Evolutionary conservation across 2,888 invertebrate genomes (phyloP), one percentile per base, ranked within the genome.

Genomic region (Hypomecis atomaria): DNA sequence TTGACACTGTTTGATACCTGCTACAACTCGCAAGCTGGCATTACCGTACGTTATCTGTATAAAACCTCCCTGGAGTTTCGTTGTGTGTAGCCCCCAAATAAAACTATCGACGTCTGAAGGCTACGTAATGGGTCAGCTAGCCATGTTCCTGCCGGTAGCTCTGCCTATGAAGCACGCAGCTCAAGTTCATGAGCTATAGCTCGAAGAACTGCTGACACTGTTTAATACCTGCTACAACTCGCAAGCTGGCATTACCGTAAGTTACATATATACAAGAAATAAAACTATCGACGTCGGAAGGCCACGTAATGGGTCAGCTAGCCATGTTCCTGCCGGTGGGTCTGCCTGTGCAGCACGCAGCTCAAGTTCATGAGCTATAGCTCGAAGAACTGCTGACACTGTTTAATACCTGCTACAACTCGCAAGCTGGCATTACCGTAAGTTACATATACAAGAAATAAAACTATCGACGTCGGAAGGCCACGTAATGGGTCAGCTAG

Each of bases 181-280:
- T 11, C 79, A 94, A 2, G 96, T 97, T 0, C 95, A 96, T 81
- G 93, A 96, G 74, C 86, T 98, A 49, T 98, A 98, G 97, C 94
- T 98, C 71, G 92, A 96, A 58, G 96, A 97, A 78, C 90, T 98
- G 6, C 94, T 98, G 94, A 92, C 91, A 8, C 85, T 98, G 36
- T 98, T 97, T 96, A 94, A 96, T 72, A 94, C 94, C 1, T 97
- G 96, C 85, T 95, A 95, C 77, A 97, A 96, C 80, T 94, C 95
- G 2, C 94, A 94, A 3, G 86, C 91, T 38, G 97, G 96, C 93
- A 96, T 89, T 54, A 76, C 85, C 74, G 91, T 90, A 71, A 84
- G 87, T 71, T 5, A 11, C 11, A 36, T 36, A 1, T 0, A 34
- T 2, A 34, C 1, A 5, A n/a, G 33, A 94, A 73, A 87, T 98